Conservation (phyloP, 2,888 invertebrate species). For the Netelia virgata region DNA sequence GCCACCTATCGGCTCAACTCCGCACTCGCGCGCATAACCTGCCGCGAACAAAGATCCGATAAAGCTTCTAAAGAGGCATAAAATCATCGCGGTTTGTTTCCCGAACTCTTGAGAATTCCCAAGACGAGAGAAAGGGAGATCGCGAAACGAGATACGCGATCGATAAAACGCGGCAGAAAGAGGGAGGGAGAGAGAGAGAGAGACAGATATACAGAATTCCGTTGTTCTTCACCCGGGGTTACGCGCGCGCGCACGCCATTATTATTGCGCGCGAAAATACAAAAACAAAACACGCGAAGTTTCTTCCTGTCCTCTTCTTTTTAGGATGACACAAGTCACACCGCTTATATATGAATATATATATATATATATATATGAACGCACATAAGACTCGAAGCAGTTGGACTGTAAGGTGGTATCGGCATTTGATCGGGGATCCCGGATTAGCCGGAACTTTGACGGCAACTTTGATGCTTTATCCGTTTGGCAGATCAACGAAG, state of each 20-base stretch:
- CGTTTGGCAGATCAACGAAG: conserved; percentile 56
- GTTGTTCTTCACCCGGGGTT: conserved; percentile 55
- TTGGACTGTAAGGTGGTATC: conserved; percentile 42
- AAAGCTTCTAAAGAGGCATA: conserved; percentile 51
- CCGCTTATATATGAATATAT: neutral
- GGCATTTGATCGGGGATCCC: conserved; percentile 56
- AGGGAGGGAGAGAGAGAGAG: neutral
- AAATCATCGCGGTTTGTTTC: conserved; percentile 62
- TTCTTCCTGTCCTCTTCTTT: conserved; percentile 29
- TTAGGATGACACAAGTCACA: conserved; percentile 30
- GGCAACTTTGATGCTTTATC: conserved; percentile 69
- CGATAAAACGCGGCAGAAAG: conserved; percentile 17
- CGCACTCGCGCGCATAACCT: neutral
- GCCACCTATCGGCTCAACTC: conserved; percentile 27
- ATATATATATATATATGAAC: conserved; percentile 14
- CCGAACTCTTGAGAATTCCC: conserved; percentile 55
- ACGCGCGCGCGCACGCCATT: conserved; percentile 31
- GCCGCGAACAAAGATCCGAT: conserved; percentile 60
- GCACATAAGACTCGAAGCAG: neutral
- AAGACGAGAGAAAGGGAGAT: conserved; percentile 36
- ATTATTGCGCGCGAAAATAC: conserved; percentile 12
- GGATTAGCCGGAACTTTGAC: conserved; percentile 65
- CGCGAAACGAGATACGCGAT: conserved; percentile 25
- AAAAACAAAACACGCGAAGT: conserved; percentile 23
- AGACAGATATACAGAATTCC: conserved; percentile 20